phyloP scores from a whole-genome alignment of 1,140 invertebrate genomes.

The Mylabris phalerata region DNA sequence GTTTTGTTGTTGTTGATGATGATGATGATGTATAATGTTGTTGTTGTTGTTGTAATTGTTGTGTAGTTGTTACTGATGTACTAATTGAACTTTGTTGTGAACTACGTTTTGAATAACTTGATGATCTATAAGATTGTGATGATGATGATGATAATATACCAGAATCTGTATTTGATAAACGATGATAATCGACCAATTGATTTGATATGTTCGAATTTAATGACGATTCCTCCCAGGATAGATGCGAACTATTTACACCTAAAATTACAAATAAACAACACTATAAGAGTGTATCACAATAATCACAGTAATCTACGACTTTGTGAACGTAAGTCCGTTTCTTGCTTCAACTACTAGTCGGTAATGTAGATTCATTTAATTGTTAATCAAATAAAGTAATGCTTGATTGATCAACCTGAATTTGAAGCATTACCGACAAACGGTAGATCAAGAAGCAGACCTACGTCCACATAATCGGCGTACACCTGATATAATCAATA shows the following conservation, averaged over 20 bases:
- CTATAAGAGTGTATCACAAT: background rate
- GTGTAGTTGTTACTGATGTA: background rate
- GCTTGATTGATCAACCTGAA: too few species aligned
- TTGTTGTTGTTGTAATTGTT: background rate
- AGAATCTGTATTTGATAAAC: conserved; percentile 49
- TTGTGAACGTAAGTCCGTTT: background rate
- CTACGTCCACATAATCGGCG: too few species aligned
- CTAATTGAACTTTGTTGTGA: conserved; percentile 48
- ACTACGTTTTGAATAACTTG: conserved; percentile 51
- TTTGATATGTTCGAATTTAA: conserved; percentile 33
- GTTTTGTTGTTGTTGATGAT: conserved; percentile 1
- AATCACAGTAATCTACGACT: background rate
- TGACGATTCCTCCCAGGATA: conserved; percentile 36
- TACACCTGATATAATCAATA: too few species aligned
- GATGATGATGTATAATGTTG: conserved; percentile 5
- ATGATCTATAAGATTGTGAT: conserved; percentile 54
- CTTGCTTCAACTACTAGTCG: too few species aligned
- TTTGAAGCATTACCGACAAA: too few species aligned
- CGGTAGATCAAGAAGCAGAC: too few species aligned
- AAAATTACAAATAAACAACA: background rate
- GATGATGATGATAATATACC: conserved; percentile 64
- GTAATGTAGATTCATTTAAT: too few species aligned
- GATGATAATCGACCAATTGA: conserved; percentile 28
- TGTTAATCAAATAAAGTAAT: too few species aligned
- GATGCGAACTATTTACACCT: conserved; percentile 17